Evolutionary conservation across 2,888 invertebrate species (phyloP).

Genomic region (Sphaeridia pumilis): DNA sequence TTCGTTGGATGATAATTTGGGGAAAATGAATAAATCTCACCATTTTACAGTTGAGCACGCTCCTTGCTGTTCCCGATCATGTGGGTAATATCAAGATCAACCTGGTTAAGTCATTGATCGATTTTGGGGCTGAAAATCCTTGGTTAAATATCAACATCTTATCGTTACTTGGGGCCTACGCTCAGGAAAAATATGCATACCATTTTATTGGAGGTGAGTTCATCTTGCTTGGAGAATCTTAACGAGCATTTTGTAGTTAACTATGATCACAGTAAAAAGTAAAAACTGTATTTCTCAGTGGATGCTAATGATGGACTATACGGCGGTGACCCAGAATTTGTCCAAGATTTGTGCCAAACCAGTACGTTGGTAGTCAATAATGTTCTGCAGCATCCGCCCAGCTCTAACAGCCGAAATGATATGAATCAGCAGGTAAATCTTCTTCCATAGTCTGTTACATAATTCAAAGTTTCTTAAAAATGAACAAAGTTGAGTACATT

Average conservation of each 20-base stretch:
- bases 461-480: not conserved
- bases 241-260: too few species aligned
- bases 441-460: not conserved
- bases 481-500: not conserved
- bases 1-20: conserved; percentile 37
- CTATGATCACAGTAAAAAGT: too few species aligned
- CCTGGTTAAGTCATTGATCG: conserved; percentile 28
- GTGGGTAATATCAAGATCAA: conserved; percentile 33
- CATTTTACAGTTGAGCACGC: conserved; percentile 28
- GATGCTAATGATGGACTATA: conserved; percentile 88
- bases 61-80: conserved; percentile 34
- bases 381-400: conserved; percentile 56
- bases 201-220: conserved; percentile 65
- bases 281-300: conserved; percentile 51
- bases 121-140: conserved; percentile 24
- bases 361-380: conserved; percentile 59
- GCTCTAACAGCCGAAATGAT: conserved; percentile 53
- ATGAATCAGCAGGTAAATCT: conserved; percentile 52
- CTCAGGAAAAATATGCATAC: conserved; percentile 73
- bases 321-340: conserved; percentile 75
- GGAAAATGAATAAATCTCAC: conserved; percentile 45
- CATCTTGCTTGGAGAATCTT: too few species aligned
- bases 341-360: conserved; percentile 56
- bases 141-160: conserved; percentile 20
- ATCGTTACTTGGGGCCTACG: conserved; percentile 47